Base-by-base conservation (phyloP, 2,797 vertebrate species). In the Pangasius mekongensis region DNA sequence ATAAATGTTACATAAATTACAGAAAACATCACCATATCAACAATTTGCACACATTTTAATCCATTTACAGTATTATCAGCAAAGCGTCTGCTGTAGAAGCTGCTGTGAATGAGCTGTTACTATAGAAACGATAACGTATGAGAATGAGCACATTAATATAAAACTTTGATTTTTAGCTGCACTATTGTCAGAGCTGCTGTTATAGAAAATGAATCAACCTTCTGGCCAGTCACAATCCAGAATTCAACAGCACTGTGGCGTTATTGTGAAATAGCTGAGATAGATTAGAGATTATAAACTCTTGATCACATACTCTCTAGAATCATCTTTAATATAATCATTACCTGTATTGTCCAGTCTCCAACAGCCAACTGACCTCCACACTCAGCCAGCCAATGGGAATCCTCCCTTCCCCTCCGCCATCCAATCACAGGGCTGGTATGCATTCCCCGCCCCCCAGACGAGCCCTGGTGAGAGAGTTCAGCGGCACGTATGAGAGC, bases 401-500 rank as follows among this genome's bases (percentile, higher is more conserved):
- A 91, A 95, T 96, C 92, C 95, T 96, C 91, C 95, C 95, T 39
- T 94, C 94, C 69, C 93, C 94, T 3, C 92, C 95, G 0, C 78
- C 94, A 4, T 89, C 94, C 91, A 95, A 90, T 92, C 94, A 94
- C 92, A 93, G 97, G 83, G 97, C 97, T 6, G 98, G 98, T 90
- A 98, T 98, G 98, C 97, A 98, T 93, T 98, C 98, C 1, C 97
- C 97, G 0, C 97, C 97, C 4, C 98, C 98, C 2, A 95, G 97
- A 8, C 95, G 97, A 3, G 96, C 96, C 0, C 81, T 94, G 52
- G 90, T 94, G 91, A 93, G 95, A 90, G 96, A 98, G 91, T 96
- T 97, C 93, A 97, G 96, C 1, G 97, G 97, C 89, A 98, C 97
- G 49, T 98, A 97, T 10, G 97, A 98, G 93, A 98, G 97, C 91